These are phyloP conservation scores for Tuberolachnus salignus DNA, from an alignment of 2,888 invertebrate species.

Conservation along the genomic window DNA sequence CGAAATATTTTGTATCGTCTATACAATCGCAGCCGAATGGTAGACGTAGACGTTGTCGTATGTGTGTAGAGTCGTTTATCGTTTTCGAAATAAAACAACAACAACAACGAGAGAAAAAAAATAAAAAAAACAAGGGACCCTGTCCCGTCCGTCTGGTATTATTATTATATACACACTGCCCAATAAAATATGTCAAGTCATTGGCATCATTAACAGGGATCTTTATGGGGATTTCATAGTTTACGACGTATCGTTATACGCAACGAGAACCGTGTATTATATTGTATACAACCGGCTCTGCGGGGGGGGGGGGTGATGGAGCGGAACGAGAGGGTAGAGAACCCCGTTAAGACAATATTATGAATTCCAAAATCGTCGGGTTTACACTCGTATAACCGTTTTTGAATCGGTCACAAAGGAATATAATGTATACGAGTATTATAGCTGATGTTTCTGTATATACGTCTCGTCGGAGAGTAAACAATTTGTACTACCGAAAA, in stretches of 20 bases:
- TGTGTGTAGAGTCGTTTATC: too few species aligned
- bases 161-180: background rate
- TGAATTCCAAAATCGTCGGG: constrained; percentile 25
- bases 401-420: constrained; percentile 3
- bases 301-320: background rate
- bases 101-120: too few species aligned
- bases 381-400: background rate
- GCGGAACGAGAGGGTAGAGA: background rate
- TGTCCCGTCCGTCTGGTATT: background rate
- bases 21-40: too few species aligned
- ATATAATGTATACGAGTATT: too few species aligned
- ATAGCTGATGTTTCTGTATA: background rate
- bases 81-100: constrained; percentile 29
- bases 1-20: too few species aligned
- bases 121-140: background rate
- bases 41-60: too few species aligned
- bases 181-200: constrained; percentile 41
- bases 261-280: too few species aligned
- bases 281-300: background rate
- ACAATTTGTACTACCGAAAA: constrained; percentile 22
- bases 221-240: constrained; percentile 49
- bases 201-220: constrained; percentile 52
- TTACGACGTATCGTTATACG: constrained; percentile 42
- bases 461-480: background rate
- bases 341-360: constrained; percentile 45